Base-by-base conservation (phyloP, 1,140 invertebrate species). In the Heterodera carotae region DNA sequence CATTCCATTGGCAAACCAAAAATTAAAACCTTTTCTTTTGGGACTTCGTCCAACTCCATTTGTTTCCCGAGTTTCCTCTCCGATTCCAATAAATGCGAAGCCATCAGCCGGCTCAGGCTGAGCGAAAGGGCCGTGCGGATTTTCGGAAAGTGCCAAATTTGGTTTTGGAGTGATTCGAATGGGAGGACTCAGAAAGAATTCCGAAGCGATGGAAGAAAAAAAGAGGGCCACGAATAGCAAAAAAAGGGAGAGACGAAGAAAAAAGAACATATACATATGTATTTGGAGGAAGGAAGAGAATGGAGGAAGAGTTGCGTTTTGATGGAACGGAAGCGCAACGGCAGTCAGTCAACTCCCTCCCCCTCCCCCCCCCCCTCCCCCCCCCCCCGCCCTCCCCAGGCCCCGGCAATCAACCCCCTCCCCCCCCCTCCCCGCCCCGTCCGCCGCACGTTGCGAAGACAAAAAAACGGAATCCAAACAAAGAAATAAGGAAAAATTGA, bases 111-210 rank as follows among this genome's bases (percentile, higher is more conserved):
- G 62, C 7, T 66, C 62, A 12, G 62, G 29, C 15, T 18, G 29
- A 5, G 62, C 62, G 12, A 66, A 31, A 10, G 62, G 62, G 2
- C 62, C 62, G 62, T 66, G 62, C 8, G 8, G 62, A n/a, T 12
- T 34, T 34, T 66, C 62, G 29, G 62, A 18, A 56, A 18, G 15
- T 15, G 18, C 48, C 62, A 31, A 15, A 3, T 25, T 25, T 7
- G 62, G 62, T 34, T 34, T 66, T 34, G 62, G 62, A 4, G 62
- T 66, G 22, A 66, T 66, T 34, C 62, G 62, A 18, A 66, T 66
- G 62, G 62, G 48, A 12, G 48, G 48, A 22, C 18, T 56, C 15
- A 56, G 18, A 56, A 56, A 12, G 15, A 43, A 56, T 56, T 56
- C 48, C 22, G 48, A 56, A 22, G 12, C 48, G 22, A 56, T 56